A percentile compares a stretch with the other conserved stretches of the same genome.
phyloP scores from a whole-genome alignment of 2,113 vertebrate genomes.

The Calypte anna region DNA sequence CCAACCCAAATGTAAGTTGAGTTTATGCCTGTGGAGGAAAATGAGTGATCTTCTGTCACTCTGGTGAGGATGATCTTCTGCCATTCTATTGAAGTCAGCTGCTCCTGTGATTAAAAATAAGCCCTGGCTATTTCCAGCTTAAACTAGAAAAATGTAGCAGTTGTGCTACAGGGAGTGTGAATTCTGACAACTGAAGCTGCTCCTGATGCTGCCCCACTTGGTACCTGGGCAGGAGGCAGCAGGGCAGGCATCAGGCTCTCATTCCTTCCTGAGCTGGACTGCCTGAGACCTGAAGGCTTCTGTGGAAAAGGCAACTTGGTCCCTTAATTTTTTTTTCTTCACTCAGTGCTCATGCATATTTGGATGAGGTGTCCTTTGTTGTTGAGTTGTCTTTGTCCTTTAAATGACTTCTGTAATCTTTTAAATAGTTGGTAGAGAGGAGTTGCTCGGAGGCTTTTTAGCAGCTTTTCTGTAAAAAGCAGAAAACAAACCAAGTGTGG shows the following conservation, averaged over 20 bases:
- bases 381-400: not conserved
- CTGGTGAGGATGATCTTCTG: not conserved
- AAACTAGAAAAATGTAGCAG: not conserved
- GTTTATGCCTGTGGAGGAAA: not conserved
- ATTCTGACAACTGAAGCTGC: not conserved
- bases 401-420: not conserved
- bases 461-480: not conserved
- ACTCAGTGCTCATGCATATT: not conserved
- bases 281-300: not conserved
- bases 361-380: not conserved
- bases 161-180: not conserved
- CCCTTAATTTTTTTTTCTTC: not conserved
- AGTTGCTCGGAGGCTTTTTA: not conserved
- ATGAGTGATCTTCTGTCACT: not conserved
- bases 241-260: not conserved
- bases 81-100: not conserved
- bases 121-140: not conserved
- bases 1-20: not conserved
- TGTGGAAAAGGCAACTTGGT: not conserved
- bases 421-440: not conserved
- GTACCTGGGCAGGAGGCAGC: not conserved
- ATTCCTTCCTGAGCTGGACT: not conserved
- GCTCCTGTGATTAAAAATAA: conserved; percentile 7
- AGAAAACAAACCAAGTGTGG: not conserved
- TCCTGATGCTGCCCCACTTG: not conserved